Base-by-base conservation (phyloP, 2,797 vertebrate genomes). In the Danio kyathit region DNA sequence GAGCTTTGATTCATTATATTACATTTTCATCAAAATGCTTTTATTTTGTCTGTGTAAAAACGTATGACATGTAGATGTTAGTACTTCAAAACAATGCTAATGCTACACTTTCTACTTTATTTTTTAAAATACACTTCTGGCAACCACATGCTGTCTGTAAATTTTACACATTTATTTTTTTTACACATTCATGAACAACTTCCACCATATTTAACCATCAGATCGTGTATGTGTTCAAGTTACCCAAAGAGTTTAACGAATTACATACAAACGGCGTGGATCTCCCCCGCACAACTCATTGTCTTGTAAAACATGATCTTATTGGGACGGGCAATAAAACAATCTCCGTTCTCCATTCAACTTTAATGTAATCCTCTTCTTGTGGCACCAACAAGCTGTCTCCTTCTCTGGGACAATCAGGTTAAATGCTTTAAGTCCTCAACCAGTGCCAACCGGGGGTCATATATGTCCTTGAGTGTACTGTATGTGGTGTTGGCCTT, bases 381-480 rank as follows among this genome's bases (percentile, higher is more conserved):
- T 80, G 86, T 85, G 87, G 78, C 88, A 88, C 41, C 82, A 61
- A 59, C 0, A 71, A 76, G 63, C 85, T 64, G 75, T 57, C 76
- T 59, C 74, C n/a, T 54, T 64, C 59, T 70, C 79, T 44, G 74
- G 60, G 79, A 84, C 79, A 90, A 88, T 90, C 86, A 85, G 84
- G 89, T 90, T 91, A 91, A 92, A 91, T 91, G 87, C 85, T 82
- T 82, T 82, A 67, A 88, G 90, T 74, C 56, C 88, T 77, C 85
- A 89, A 89, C 6, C 89, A 90, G 84, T 85, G 90, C 89, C 90
- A 91, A 90, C 87, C 88, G 70, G 85, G 82, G 74, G 11, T 69
- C 82, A 87, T 78, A 89, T 84, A 86, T 69, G 67, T 78, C 54
- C 66, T 75, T 65, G 79, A 85, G 77, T 46, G 72, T 83, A 76